phyloP scores from a whole-genome alignment of 2,888 invertebrate genomes.

The Therioaphis trifolii region DNA sequence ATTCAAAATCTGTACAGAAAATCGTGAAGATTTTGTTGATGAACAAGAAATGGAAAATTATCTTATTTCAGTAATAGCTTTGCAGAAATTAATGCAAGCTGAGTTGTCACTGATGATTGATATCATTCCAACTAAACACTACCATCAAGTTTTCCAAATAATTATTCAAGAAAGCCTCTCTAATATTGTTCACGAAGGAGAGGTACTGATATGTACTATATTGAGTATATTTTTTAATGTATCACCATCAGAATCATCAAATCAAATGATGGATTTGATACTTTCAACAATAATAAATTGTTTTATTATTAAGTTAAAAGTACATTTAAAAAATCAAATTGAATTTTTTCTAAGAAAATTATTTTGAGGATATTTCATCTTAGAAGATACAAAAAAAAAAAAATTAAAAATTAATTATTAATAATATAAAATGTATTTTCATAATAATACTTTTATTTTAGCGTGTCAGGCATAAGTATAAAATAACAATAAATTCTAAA shows the following conservation, averaged over 20 bases:
- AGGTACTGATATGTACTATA: slow-evolving; percentile 71
- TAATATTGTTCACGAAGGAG: slow-evolving; percentile 86
- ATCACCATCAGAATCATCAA: too few species aligned
- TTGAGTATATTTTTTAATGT: neutral
- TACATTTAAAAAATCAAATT: neutral
- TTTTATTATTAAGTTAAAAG: neutral
- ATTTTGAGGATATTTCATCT: too few species aligned
- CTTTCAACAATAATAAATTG: too few species aligned
- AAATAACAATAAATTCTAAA: too few species aligned
- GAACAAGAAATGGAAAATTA: slow-evolving; percentile 88
- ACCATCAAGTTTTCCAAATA: slow-evolving; percentile 84
- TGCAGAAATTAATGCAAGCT: slow-evolving; percentile 87
- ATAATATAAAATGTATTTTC: too few species aligned
- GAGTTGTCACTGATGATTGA: slow-evolving; percentile 86
- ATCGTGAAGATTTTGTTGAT: slow-evolving; percentile 74
- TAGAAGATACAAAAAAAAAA: too few species aligned
- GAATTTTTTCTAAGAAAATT: too few species aligned
- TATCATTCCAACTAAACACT: slow-evolving; percentile 83
- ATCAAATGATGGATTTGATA: too few species aligned
- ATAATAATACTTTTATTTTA: too few species aligned
- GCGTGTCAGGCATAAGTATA: too few species aligned
- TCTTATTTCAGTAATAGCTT: slow-evolving; percentile 82
- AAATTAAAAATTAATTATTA: too few species aligned
- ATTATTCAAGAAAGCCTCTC: slow-evolving; percentile 88
- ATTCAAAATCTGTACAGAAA: slow-evolving; percentile 69